Evolutionary conservation across 2,797 vertebrate genomes (phyloP).

Genomic region (Manis crassicaudata): DNA sequence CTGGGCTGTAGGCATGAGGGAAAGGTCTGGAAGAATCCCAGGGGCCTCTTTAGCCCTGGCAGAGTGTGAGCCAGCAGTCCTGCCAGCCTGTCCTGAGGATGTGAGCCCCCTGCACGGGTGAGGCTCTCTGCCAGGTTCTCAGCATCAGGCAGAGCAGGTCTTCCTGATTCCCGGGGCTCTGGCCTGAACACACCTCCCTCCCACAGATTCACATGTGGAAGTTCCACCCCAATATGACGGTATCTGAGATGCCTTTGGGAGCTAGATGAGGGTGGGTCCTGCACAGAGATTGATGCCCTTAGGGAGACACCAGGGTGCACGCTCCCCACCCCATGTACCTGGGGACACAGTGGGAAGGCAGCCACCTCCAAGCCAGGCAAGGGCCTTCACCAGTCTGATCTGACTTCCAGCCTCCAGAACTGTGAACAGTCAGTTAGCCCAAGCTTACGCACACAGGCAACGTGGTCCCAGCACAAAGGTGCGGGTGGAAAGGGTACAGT

Average conservation of each 20-base stretch:
- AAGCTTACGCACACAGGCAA: rapidly evolving
- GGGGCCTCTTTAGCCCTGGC: not conserved
- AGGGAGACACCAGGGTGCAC: not conserved
- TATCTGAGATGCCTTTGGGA: not conserved
- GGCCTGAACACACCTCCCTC: not conserved
- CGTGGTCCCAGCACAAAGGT: rapidly evolving
- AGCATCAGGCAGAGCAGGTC: not conserved
- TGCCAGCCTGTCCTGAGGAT: not conserved
- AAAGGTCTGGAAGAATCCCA: not conserved
- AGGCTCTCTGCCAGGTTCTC: not conserved
- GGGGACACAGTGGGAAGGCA: not conserved
- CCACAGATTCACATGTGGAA: not conserved
- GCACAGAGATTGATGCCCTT: not conserved
- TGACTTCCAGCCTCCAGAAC: not conserved
- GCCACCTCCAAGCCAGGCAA: not conserved
- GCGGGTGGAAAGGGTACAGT: too few species aligned
- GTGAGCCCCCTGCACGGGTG: rapidly evolving
- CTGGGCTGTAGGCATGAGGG: not conserved
- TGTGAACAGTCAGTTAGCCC: not conserved
- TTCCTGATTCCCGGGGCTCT: not conserved
- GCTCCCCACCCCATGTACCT: rapidly evolving
- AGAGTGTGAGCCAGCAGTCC: not conserved
- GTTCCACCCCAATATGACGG: not conserved
- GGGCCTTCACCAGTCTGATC: not conserved
- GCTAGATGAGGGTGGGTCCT: too few species aligned